phyloP scores from a whole-genome alignment of 2,888 invertebrate species.

The Trissolcus japonicus region DNA sequence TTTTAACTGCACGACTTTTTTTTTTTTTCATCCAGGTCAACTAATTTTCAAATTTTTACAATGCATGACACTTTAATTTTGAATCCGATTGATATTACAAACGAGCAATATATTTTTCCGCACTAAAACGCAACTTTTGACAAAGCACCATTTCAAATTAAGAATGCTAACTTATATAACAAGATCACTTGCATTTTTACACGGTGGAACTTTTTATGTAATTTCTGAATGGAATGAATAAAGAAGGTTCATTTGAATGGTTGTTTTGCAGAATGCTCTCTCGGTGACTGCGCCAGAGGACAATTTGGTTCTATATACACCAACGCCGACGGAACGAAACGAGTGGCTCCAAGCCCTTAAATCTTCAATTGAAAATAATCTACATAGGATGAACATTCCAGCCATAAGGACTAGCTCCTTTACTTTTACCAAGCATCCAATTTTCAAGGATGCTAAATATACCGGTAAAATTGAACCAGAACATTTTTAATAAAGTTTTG shows the following conservation, averaged over 20 bases:
- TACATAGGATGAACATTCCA: slow-evolving; percentile 83
- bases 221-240: too few relatives aligned
- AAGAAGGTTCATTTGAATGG: too few relatives aligned
- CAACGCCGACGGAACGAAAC: slow-evolving; percentile 83
- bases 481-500: background rate
- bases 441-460: slow-evolving; percentile 88
- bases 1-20: background rate
- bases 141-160: too few relatives aligned
- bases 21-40: background rate
- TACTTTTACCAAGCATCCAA: slow-evolving; percentile 83
- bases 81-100: too few relatives aligned
- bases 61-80: too few relatives aligned
- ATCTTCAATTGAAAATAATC: slow-evolving; percentile 82
- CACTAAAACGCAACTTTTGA: too few relatives aligned
- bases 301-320: slow-evolving; percentile 82
- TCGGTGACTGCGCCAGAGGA: slow-evolving; percentile 89
- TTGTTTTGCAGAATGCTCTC: slow-evolving; percentile 78
- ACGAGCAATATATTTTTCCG: too few relatives aligned
- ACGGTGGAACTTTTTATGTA: slow-evolving; percentile 7
- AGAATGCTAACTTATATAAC: background rate
- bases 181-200: slow-evolving; percentile 8
- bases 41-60: too few relatives aligned
- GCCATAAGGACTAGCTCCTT: slow-evolving; percentile 84
- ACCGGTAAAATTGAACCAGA: slow-evolving; percentile 76
- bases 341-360: slow-evolving; percentile 89